Conservation (phyloP, 1,140 invertebrate species). For the Apis cerana region DNA sequence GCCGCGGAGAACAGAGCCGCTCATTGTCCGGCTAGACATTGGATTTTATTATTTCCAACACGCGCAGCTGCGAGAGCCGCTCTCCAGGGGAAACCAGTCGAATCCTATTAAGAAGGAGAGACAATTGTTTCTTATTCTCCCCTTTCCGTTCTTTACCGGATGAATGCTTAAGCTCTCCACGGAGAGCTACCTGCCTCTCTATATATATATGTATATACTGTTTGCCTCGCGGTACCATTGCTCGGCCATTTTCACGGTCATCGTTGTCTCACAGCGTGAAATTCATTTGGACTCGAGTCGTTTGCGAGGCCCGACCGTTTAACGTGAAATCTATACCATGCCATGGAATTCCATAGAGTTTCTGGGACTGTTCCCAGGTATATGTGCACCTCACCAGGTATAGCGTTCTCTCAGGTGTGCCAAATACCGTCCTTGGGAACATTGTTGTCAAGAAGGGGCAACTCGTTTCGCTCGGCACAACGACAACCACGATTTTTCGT, state of each 20-base stretch:
- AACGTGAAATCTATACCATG: constrained; percentile 26
- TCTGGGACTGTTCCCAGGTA: constrained; percentile 25
- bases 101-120: constrained; percentile 3
- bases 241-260: constrained; percentile 11
- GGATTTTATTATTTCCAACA: constrained; percentile 20
- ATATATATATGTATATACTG: background rate
- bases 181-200: background rate
- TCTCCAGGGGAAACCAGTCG: background rate
- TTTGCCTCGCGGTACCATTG: background rate
- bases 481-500: constrained; percentile 7
- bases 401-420: constrained; percentile 21
- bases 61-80: constrained; percentile 4
- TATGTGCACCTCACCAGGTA: background rate
- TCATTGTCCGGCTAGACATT: constrained; percentile 28
- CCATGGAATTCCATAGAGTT: constrained; percentile 14
- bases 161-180: background rate
- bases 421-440: constrained; percentile 19
- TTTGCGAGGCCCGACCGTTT: background rate
- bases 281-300: constrained; percentile 10
- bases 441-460: constrained; percentile 20
- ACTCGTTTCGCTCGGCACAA: background rate
- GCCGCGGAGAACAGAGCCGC: constrained; percentile 3
- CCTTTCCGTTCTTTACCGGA: background rate
- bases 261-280: constrained; percentile 13
- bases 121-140: constrained; percentile 14